These are phyloP conservation scores for Columba janthina DNA, from an alignment of 2,113 vertebrate genomes.

Conservation along the genomic window DNA sequence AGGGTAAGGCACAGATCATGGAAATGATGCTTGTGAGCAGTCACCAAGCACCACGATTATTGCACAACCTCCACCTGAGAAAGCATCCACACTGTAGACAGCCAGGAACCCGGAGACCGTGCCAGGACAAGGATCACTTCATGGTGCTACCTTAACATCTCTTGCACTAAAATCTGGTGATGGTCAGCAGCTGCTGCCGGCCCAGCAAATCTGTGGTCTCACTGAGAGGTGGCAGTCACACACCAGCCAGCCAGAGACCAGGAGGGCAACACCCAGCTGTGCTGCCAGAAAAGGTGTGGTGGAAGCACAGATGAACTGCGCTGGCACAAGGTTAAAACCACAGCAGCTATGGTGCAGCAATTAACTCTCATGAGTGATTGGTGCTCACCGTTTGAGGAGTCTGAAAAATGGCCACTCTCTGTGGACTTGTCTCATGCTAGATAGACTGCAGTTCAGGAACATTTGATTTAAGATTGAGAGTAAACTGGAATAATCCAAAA, in stretches of 20 bases:
- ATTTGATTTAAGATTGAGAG: not conserved
- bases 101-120: not conserved
- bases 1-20: not conserved
- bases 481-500: not conserved
- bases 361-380: not conserved
- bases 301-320: not conserved
- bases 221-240: not conserved
- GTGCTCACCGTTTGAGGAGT: not conserved
- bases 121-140: not conserved
- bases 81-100: not conserved
- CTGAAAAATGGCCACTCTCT: not conserved
- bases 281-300: fast-evolving
- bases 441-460: not conserved
- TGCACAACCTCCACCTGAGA: fast-evolving
- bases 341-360: not conserved
- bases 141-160: not conserved
- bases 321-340: not conserved
- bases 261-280: not conserved
- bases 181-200: not conserved
- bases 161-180: not conserved
- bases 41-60: not conserved
- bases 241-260: not conserved
- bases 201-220: not conserved
- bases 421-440: not conserved
- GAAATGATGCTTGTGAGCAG: not conserved